Evolutionary conservation across 2,888 invertebrate genomes (phyloP).

Genomic region (Drosophila leonis): DNA sequence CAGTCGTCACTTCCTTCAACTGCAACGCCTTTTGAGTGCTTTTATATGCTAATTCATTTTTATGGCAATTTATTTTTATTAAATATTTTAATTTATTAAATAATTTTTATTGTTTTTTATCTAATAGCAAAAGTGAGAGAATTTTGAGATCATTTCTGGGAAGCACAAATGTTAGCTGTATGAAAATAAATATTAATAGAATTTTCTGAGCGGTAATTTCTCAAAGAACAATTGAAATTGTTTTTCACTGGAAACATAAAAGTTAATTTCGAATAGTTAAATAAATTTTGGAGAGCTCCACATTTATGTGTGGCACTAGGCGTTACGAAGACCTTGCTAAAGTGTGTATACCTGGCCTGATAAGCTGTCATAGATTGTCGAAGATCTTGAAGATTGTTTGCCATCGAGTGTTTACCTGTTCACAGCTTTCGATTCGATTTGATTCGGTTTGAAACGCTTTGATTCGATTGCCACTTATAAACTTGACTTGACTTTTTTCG

Average conservation of each 20-base stretch:
- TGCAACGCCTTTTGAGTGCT: neutral
- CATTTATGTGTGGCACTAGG: neutral
- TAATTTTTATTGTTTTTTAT: constrained; percentile 1
- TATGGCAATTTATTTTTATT: neutral
- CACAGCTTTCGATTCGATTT: constrained; percentile 40
- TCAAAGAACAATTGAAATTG: constrained; percentile 5
- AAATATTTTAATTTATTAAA: neutral
- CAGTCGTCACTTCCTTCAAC: neutral
- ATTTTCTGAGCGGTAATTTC: constrained; percentile 26
- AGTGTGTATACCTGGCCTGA: neutral
- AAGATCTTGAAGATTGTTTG: constrained; percentile 48
- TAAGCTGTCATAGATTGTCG: neutral
- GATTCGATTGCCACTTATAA: constrained; percentile 53
- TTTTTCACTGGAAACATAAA: constrained; percentile 28
- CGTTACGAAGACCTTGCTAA: constrained; percentile 2
- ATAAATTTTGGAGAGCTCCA: neutral
- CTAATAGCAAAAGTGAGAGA: constrained; percentile 6
- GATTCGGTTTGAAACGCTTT: constrained; percentile 14
- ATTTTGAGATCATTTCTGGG: neutral
- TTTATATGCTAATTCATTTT: constrained; percentile 19
- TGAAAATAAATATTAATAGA: constrained; percentile 4
- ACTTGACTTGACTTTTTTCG: constrained; percentile 12
- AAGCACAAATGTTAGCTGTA: neutral
- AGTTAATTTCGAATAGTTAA: constrained; percentile 17
- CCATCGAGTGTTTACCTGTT: constrained; percentile 45